Conservation (phyloP, 2,797 vertebrate species). For the Gouania willdenowi region DNA sequence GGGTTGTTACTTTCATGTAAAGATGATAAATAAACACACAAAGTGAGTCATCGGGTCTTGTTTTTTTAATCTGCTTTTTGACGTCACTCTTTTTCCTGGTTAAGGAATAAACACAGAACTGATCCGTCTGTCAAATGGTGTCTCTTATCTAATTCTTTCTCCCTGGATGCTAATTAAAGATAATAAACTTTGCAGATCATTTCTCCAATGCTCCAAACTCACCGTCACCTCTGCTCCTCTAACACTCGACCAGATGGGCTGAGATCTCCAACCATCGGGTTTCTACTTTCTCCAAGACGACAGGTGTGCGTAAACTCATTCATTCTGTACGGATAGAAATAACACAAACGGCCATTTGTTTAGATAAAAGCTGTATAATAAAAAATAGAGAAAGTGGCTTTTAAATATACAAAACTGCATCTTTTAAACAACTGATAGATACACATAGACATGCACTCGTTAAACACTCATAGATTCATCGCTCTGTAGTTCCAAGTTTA, state of each 20-base stretch:
- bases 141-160: constrained; percentile 58
- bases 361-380: constrained; percentile 43
- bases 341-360: constrained; percentile 10
- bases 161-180: constrained; percentile 70
- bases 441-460: constrained; percentile 3
- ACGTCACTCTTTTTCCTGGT: constrained; percentile 15
- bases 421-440: constrained; percentile 29
- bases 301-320: constrained; percentile 49
- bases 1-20: neutral
- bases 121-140: constrained; percentile 55
- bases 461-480: constrained; percentile 28
- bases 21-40: neutral
- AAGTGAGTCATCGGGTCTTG: constrained; percentile 5
- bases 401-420: constrained; percentile 21
- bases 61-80: constrained; percentile 6
- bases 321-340: constrained; percentile 7
- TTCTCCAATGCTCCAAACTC: constrained; percentile 66
- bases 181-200: constrained; percentile 68
- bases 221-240: constrained; percentile 57
- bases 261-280: constrained; percentile 1
- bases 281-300: constrained; percentile 17
- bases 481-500: constrained; percentile 39
- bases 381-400: constrained; percentile 36
- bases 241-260: constrained; percentile 31
- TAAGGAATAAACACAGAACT: constrained; percentile 20